phyloP scores from a whole-genome alignment of 2,797 vertebrate species.

The Clarias fuscus region DNA sequence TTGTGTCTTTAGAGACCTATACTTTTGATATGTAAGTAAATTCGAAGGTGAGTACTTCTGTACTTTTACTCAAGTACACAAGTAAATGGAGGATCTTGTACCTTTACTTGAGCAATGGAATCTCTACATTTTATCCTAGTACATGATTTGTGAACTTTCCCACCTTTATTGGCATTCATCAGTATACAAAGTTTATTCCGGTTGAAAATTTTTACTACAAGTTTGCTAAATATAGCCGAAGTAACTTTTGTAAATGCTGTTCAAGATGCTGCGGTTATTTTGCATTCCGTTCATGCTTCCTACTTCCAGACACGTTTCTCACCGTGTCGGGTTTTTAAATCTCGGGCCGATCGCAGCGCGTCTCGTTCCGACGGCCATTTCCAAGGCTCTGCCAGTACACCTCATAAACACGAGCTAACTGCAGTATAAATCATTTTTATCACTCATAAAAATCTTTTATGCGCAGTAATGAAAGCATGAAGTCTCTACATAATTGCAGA shows the following conservation, averaged over 20 bases:
- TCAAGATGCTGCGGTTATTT: background rate
- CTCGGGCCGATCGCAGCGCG: background rate
- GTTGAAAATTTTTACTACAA: background rate
- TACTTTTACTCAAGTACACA: too few species aligned
- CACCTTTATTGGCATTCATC: background rate
- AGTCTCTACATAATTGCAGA: constrained; percentile 16
- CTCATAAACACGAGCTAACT: constrained; percentile 14
- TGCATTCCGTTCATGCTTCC: constrained; percentile 54
- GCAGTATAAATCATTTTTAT: constrained; percentile 1
- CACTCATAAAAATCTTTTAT: constrained; percentile 23
- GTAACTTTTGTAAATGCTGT: background rate
- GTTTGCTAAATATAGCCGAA: background rate
- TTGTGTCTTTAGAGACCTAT: too few species aligned
- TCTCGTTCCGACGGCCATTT: background rate
- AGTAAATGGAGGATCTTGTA: too few species aligned
- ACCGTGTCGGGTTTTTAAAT: background rate
- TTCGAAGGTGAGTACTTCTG: too few species aligned
- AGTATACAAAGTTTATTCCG: background rate
- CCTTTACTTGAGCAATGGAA: too few species aligned
- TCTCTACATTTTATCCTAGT: too few species aligned
- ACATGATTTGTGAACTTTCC: too few species aligned
- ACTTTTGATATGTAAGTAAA: too few species aligned
- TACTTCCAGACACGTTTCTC: background rate
- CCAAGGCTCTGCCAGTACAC: constrained; percentile 14
- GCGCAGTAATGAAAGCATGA: constrained; percentile 24